phyloP scores from a whole-genome alignment of 2,888 invertebrate genomes.

The Phorcus lineatus region DNA sequence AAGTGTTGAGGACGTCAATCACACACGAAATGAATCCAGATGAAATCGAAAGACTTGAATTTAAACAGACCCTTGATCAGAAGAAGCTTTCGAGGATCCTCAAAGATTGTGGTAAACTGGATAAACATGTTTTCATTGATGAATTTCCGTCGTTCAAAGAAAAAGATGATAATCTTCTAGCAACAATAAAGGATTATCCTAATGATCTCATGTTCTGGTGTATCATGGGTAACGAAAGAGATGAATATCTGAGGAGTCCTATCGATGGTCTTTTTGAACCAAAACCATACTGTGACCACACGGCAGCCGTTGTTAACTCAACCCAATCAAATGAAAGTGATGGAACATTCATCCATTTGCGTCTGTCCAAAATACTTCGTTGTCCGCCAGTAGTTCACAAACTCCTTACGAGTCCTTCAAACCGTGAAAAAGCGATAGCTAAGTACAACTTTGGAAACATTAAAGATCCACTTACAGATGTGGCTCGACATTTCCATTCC shows the following conservation, averaged over 20 bases:
- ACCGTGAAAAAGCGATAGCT: too few relatives aligned
- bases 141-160: neutral
- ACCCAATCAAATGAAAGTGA: too few relatives aligned
- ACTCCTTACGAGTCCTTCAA: too few relatives aligned
- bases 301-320: too few relatives aligned
- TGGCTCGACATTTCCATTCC: too few relatives aligned
- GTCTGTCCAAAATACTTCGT: too few relatives aligned
- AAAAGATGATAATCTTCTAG: neutral
- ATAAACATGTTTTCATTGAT: neutral
- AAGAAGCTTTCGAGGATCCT: neutral
- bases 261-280: neutral
- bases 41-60: neutral
- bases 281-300: too few relatives aligned
- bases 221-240: neutral
- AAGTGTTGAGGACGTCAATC: neutral
- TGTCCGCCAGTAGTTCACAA: too few relatives aligned
- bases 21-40: neutral
- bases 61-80: neutral
- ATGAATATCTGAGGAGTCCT: neutral
- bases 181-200: neutral
- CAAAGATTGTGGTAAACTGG: neutral
- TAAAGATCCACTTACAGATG: too few relatives aligned
- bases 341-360: too few relatives aligned
- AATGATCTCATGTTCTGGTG: neutral
- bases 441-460: too few relatives aligned